Evolutionary conservation across 1,140 invertebrate species (phyloP), one percentile per base, ranked within the genome.

Genomic region (Paralvinella palmiformis): DNA sequence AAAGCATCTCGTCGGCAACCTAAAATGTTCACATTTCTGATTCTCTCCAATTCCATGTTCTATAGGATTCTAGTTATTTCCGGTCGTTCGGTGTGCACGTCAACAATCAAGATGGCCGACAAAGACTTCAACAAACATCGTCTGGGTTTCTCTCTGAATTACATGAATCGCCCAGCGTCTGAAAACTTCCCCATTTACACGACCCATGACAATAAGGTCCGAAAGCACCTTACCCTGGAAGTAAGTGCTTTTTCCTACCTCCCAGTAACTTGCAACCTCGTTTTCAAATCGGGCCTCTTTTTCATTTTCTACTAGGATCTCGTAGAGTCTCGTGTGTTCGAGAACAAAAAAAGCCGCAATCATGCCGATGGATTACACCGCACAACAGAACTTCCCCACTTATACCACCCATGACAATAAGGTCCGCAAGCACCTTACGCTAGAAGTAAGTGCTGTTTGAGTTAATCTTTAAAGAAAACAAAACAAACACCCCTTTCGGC

Each of bases 171-270:
- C n/a, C 48, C 48, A 13, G 48, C 48, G 2, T 22, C 24, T 22
- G 31, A 52, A 52, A 52, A 52, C 48, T 57, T 32, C 55, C 55
- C 55, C 27, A 32, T 32, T 24, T 57, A 57, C 29, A 57, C 55
- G 13, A 33, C 55, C 2, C 55, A 57, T 20, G 29, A 57, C 7
- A 32, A 36, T 17, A 20, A 31, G 27, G 55, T 57, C 24, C 6
- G 55, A 2, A 57, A 57, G 20, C 55, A 57, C 33, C 27, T 57
- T 20, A 57, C 55, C 6, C 29, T 17, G 17, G 55, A 5, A 32
- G 55, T 57, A 57, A 57, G 48, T 10, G n/a, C 24, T 29, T 52
- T 2, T 22, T 29, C 1, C 20, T 27, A 33, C 6, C 7, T 32
- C 53, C n/a, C 7, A 15, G 27, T 32, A 22, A 32, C n/a, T 33